Evolutionary conservation across 2,888 invertebrate species (phyloP).

Genomic region (Acrobeloides nanus): DNA sequence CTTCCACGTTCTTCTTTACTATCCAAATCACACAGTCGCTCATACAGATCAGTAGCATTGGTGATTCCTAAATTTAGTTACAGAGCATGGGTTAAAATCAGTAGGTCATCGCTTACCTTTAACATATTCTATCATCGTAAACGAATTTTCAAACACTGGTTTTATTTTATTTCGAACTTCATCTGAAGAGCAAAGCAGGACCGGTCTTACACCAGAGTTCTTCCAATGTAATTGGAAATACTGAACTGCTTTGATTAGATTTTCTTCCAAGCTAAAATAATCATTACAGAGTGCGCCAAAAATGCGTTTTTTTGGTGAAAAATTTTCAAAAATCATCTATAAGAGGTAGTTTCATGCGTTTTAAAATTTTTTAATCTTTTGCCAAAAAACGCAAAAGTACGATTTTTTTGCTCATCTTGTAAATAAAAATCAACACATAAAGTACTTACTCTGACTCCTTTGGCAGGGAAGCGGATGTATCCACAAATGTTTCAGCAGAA

Average conservation of each 20-base stretch:
- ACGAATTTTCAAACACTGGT: too few species aligned
- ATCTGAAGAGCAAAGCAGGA: constrained; percentile 30
- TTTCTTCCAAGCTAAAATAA: too few species aligned
- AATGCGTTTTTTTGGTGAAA: too few species aligned
- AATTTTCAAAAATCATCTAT: too few species aligned
- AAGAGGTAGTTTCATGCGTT: too few species aligned
- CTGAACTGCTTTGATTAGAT: constrained; percentile 20
- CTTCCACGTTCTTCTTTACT: constrained; percentile 12
- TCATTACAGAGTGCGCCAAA: too few species aligned
- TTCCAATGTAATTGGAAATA: constrained; percentile 33
- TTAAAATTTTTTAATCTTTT: too few species aligned
- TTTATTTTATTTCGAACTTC: constrained; percentile 16
- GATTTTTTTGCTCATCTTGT: too few species aligned
- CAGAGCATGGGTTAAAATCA: background rate
- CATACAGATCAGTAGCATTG: constrained; percentile 62
- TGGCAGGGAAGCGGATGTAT: constrained; percentile 5
- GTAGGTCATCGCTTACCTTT: constrained; percentile 11
- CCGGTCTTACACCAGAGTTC: constrained; percentile 18
- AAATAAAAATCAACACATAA: constrained; percentile 2
- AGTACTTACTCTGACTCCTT: constrained; percentile 10
- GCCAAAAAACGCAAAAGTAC: too few species aligned
- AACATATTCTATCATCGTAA: constrained; percentile 32
- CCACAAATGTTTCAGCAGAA: constrained; percentile 78
- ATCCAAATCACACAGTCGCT: constrained; percentile 64
- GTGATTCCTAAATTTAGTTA: constrained; percentile 31